A percentile compares a stretch with the other conserved stretches of the same genome.
Conservation (phyloP, 92 coral and sea anemone species). For the Epizoanthus rinbou region DNA sequence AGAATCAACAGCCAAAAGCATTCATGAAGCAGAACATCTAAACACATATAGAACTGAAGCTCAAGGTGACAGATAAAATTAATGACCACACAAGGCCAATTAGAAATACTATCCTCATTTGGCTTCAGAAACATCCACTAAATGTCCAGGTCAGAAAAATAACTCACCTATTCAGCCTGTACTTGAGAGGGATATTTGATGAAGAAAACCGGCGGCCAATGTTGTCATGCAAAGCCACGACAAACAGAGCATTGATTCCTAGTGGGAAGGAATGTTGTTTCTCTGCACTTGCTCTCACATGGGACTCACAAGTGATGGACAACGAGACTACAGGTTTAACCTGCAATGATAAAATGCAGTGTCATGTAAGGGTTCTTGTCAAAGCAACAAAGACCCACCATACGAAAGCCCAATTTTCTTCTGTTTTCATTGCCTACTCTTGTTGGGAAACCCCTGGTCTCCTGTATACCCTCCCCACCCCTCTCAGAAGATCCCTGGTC, state of each 20-base stretch:
- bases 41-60: too few relatives aligned
- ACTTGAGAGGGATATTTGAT: slow-evolving; percentile 87
- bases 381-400: too few relatives aligned
- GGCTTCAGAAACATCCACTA: background rate
- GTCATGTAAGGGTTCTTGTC: too few relatives aligned
- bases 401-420: background rate
- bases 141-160: background rate
- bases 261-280: slow-evolving; percentile 92
- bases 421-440: background rate
- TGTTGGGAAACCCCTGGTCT: too few relatives aligned
- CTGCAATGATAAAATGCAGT: slow-evolving; percentile 48
- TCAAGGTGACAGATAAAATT: too few relatives aligned
- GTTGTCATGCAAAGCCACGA: slow-evolving; percentile 87
- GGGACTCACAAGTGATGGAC: slow-evolving; percentile 79
- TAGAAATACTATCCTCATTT: too few relatives aligned
- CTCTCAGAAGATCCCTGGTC: too few relatives aligned
- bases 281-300: slow-evolving; percentile 85
- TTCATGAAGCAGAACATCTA: too few relatives aligned
- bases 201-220: slow-evolving; percentile 92
- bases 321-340: slow-evolving; percentile 92
- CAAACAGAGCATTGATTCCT: slow-evolving; percentile 89
- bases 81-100: too few relatives aligned
- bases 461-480: too few relatives aligned
- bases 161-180: slow-evolving; percentile 89
- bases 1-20: too few relatives aligned